Evolutionary conservation across 2,888 invertebrate species (phyloP).

Genomic region (Eupsilia transversa): DNA sequence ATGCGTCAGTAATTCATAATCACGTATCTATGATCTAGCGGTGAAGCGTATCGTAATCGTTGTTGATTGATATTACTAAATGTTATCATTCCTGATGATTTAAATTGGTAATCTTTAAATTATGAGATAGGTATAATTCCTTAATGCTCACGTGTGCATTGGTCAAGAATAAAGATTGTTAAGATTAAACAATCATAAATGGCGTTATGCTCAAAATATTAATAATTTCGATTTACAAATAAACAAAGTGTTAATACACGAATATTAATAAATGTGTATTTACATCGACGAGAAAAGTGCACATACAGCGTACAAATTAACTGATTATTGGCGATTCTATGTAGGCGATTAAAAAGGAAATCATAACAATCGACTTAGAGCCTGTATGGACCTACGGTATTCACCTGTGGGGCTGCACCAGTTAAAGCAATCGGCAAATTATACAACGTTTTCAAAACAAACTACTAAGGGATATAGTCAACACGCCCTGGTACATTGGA

Average conservation of each 20-base stretch:
- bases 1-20: slow-evolving; percentile 18
- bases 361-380: too few relatives aligned
- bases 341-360: background rate
- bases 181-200: slow-evolving; percentile 15
- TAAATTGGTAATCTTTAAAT: slow-evolving; percentile 28
- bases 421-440: too few relatives aligned
- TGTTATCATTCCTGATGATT: slow-evolving; percentile 25
- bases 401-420: too few relatives aligned
- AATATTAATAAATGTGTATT: background rate
- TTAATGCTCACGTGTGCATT: background rate
- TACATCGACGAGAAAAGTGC: background rate
- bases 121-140: slow-evolving; percentile 6
- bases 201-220: background rate
- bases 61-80: slow-evolving; percentile 25
- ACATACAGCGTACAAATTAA: background rate
- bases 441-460: too few relatives aligned
- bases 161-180: background rate
- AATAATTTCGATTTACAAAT: background rate
- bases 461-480: too few relatives aligned
- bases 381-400: too few relatives aligned
- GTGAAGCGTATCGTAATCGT: slow-evolving; percentile 29
- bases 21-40: slow-evolving; percentile 5
- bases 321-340: background rate
- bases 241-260: background rate
- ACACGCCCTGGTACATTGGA: too few relatives aligned